Evolutionary conservation across 2,113 vertebrate species (phyloP).

Genomic region (Hemiprocne comata): DNA sequence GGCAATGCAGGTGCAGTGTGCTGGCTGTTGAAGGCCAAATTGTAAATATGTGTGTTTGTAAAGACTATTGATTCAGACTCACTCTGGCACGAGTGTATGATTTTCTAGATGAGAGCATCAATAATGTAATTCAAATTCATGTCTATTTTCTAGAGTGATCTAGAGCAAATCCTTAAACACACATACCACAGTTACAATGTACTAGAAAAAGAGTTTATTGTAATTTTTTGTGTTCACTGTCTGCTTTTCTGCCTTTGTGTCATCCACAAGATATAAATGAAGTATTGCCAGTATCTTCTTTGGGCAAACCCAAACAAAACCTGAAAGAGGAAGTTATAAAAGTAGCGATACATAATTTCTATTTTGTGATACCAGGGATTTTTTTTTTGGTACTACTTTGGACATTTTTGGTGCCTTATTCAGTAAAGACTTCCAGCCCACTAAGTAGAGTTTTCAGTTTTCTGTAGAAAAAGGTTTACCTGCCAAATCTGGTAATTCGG

Average conservation of each 20-base stretch:
- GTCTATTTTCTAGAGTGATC: constrained; percentile 13
- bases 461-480: neutral
- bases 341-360: neutral
- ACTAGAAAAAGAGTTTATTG: neutral
- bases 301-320: neutral
- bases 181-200: neutral
- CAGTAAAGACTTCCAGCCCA: neutral
- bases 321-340: neutral
- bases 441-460: neutral
- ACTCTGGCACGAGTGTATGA: neutral
- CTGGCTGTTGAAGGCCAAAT: constrained; percentile 8
- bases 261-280: neutral
- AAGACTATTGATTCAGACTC: constrained; percentile 9
- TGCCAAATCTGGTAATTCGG: neutral
- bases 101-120: constrained; percentile 31
- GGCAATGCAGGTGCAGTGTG: neutral
- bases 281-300: neutral
- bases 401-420: neutral
- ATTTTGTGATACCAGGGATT: neutral
- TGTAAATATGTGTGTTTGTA: neutral
- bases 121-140: neutral
- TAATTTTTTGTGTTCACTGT: neutral
- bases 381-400: neutral
- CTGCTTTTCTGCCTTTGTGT: constrained; percentile 14
- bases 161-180: neutral